Evolutionary conservation across 2,888 invertebrate genomes (phyloP), one percentile per base, ranked within the genome.

Genomic region (Patella ulyssiponensis): DNA sequence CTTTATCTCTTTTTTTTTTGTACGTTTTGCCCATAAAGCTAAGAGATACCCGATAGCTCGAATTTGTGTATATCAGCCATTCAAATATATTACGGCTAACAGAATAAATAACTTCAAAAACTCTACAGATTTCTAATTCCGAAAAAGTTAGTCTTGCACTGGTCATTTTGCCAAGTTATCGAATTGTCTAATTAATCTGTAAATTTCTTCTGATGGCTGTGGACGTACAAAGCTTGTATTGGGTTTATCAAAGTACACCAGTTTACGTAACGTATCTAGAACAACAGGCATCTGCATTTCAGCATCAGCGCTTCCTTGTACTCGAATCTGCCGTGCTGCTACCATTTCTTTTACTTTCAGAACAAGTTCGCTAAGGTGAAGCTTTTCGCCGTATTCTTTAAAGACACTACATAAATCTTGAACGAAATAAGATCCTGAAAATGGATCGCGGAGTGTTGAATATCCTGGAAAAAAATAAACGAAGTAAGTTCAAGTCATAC

Each of bases 271-370:
- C 0, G 64, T 64, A 9, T 64, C 64, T 15, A 64, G 14, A 20
- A 64, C 64, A 64, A 64, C 64, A 2, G 64, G 64, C 64, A 64
- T 64, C 64, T 64, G 64, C 11, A 64, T 23, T 23, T 64, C 64
- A 1, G 23, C 11, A 20, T 14, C 20, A 15, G 64, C 64, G 11
- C 64, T 64, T 12, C 64, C 64, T 15, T 64, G 64, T 23, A 64
- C 64, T 12, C 20, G 12, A 64, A 23, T 64, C 5, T 64, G 64
- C 23, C 64, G 20, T 20, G 64, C 64, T 64, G 64, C 64, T 64
- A 64, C 64, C 64, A 64, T 64, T 23, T 64, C 64, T 20, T 64
- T 64, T 11, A 64, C 64, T 23, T 64, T 64, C 64, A 64, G 23
- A 14, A 64, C 64, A 11, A 64, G 64, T 20, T 64, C 64, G 23